A percentile compares a stretch with the other conserved stretches of the same genome.
These are phyloP conservation scores for Calycopis cecrops DNA, from an alignment of 1,140 invertebrate genomes.

Conservation along the genomic window DNA sequence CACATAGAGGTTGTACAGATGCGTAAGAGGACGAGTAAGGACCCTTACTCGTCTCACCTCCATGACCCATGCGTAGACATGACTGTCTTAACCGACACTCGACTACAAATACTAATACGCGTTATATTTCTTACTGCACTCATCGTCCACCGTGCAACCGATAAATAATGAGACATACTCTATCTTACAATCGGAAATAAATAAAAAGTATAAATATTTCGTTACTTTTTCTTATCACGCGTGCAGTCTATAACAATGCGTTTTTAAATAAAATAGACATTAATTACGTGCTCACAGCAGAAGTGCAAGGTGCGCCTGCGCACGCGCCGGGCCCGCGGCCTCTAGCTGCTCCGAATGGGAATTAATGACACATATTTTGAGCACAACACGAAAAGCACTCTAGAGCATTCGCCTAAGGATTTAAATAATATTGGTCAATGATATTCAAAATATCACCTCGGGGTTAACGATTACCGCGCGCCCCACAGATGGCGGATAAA, in stretches of 20 bases:
- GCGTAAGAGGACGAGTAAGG: too few species aligned
- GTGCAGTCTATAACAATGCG: conserved; percentile 1
- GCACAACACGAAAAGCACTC: conserved; percentile 52
- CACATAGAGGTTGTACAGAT: too few species aligned
- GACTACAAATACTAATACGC: too few species aligned
- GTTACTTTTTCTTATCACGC: conserved; percentile 1
- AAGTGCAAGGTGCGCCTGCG: conserved; percentile 66
- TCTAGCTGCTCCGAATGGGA: conserved; percentile 62
- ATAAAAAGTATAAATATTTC: neutral
- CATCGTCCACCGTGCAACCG: too few species aligned
- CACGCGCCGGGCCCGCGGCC: conserved; percentile 64
- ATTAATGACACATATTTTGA: conserved; percentile 70
- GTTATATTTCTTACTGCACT: too few species aligned
- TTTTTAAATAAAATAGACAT: conserved; percentile 42
- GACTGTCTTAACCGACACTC: too few species aligned
- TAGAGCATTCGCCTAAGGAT: conserved; percentile 51
- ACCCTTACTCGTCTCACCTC: too few species aligned
- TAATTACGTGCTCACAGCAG: conserved; percentile 42
- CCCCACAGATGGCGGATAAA: conserved; percentile 69
- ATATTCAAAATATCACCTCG: conserved; percentile 74
- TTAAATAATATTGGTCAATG: conserved; percentile 65
- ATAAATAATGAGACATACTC: too few species aligned
- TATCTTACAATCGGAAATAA: neutral
- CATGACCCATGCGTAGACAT: too few species aligned
- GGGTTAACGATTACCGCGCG: conserved; percentile 73